phyloP scores from a whole-genome alignment of 2,888 invertebrate genomes.

The Andrena marginata region DNA sequence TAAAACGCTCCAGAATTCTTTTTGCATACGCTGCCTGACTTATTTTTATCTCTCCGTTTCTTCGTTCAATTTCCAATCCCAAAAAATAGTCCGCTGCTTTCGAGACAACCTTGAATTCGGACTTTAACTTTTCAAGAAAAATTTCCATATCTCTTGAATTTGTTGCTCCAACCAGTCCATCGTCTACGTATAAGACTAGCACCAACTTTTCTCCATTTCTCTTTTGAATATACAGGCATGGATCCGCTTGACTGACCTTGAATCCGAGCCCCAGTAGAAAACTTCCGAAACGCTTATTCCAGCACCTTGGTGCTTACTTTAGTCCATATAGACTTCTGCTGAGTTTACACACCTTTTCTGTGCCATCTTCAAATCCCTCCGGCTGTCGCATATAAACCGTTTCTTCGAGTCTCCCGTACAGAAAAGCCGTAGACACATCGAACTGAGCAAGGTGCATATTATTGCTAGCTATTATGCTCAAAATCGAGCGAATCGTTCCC shows the following conservation, averaged over 20 bases:
- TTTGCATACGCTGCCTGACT: no score
- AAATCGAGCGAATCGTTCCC: constrained; percentile 39
- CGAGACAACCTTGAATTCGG: background rate
- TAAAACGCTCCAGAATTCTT: no score
- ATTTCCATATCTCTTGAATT: background rate
- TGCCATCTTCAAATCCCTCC: background rate
- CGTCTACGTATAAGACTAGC: background rate
- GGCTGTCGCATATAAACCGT: constrained; percentile 58
- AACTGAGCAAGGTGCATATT: constrained; percentile 60
- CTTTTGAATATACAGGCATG: background rate
- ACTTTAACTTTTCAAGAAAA: background rate
- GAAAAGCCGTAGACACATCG: constrained; percentile 64
- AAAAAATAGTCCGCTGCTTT: no score
- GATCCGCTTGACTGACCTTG: background rate
- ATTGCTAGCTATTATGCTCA: constrained; percentile 47
- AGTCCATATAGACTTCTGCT: background rate
- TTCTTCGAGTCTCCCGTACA: constrained; percentile 56
- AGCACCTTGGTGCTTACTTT: background rate
- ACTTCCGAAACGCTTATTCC: background rate
- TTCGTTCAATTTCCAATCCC: no score
- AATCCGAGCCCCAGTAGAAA: background rate
- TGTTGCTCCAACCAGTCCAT: background rate
- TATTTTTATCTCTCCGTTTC: no score
- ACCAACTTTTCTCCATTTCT: background rate
- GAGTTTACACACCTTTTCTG: background rate